phyloP scores from a whole-genome alignment of 2,113 vertebrate species.

The Mormoops blainvillei region DNA sequence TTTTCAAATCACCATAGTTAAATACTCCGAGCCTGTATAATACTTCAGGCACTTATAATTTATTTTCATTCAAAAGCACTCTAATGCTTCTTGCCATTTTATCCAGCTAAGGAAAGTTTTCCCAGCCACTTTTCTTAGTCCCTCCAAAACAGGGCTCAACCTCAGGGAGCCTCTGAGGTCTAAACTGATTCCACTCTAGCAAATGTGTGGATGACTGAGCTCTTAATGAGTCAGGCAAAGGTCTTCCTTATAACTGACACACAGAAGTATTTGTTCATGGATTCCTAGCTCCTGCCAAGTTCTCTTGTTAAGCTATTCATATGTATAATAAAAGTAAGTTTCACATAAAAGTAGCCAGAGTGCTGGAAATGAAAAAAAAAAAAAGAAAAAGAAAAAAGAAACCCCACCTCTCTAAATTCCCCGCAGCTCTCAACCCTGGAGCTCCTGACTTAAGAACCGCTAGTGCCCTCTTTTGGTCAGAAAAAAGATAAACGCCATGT shows the following conservation, averaged over 20 bases:
- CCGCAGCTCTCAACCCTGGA: background rate
- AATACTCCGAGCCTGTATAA: background rate
- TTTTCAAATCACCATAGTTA: background rate
- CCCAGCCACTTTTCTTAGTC: background rate
- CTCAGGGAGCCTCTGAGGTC: background rate
- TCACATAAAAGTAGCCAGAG: background rate
- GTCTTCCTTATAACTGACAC: slow-evolving; percentile 2
- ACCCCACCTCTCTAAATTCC: background rate
- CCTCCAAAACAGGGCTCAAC: background rate
- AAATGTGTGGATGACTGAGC: background rate
- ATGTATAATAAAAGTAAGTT: slow-evolving; percentile 41
- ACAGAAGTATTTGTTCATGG: slow-evolving; percentile 11
- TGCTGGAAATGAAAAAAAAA: background rate
- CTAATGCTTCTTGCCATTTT: background rate
- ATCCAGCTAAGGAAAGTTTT: background rate
- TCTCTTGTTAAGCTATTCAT: slow-evolving; percentile 25
- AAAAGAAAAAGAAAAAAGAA: background rate
- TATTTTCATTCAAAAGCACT: slow-evolving; percentile 15
- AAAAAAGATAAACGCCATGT: background rate
- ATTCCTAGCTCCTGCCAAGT: background rate
- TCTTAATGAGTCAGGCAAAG: slow-evolving; percentile 13
- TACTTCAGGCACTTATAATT: background rate
- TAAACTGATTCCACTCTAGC: slow-evolving; percentile 6
- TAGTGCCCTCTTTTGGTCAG: slow-evolving; percentile 65
- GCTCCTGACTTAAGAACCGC: background rate